These are phyloP conservation scores for Bagarius yarrelli DNA, from an alignment of 2,113 vertebrate species.

Conservation along the genomic window DNA sequence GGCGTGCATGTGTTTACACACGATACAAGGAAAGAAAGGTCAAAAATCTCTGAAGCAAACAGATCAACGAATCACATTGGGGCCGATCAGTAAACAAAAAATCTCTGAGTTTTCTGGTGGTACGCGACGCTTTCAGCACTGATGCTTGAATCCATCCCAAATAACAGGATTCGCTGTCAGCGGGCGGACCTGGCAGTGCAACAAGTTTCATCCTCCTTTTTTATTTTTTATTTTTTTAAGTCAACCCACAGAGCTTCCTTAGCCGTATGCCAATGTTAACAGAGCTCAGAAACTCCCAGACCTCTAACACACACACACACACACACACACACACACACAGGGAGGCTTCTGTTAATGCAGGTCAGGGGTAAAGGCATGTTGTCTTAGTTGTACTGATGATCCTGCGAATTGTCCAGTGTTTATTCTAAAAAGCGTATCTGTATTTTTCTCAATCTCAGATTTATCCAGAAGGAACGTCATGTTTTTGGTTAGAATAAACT, in stretches of 20 bases:
- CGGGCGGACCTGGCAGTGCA: background rate
- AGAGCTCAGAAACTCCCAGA: conserved; percentile 32
- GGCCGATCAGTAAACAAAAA: background rate
- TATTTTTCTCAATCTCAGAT: background rate
- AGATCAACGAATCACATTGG: too few species aligned
- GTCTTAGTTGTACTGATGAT: background rate
- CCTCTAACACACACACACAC: conserved; percentile 21
- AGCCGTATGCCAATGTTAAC: conserved; percentile 46
- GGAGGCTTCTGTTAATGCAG: conserved; percentile 17
- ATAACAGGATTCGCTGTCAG: background rate
- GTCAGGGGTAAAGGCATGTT: background rate
- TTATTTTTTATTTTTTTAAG: too few species aligned
- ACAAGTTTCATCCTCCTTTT: conserved; percentile 37
- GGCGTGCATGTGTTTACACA: background rate
- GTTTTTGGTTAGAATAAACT: too few species aligned
- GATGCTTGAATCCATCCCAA: background rate
- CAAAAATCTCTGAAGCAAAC: background rate
- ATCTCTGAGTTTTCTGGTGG: background rate
- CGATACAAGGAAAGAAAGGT: background rate
- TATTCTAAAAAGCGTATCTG: background rate
- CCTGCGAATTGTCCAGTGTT: background rate
- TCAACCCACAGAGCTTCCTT: conserved; percentile 34
- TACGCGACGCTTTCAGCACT: background rate
- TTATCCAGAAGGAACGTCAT: too few species aligned
- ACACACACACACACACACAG: conserved; percentile 23